These are phyloP conservation scores for Aleiodes alternator DNA, from an alignment of 2,888 invertebrate species.

Conservation along the genomic window DNA sequence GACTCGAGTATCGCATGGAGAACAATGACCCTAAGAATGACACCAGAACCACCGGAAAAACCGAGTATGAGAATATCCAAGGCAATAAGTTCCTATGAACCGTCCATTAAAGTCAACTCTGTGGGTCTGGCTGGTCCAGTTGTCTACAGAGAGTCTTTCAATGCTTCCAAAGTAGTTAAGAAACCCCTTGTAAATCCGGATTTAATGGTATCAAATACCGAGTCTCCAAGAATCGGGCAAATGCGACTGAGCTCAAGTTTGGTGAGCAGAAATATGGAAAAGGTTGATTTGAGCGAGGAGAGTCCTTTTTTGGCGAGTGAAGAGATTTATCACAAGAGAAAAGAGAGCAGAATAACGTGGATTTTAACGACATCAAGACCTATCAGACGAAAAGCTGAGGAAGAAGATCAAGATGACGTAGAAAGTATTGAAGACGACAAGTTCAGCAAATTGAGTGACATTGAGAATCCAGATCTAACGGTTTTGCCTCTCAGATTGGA, in stretches of 20 bases:
- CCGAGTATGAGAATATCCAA: slow-evolving; percentile 64
- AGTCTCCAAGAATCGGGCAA: too few species aligned
- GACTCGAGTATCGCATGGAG: slow-evolving; percentile 38
- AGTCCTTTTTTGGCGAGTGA: slow-evolving; percentile 14
- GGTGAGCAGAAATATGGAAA: neutral
- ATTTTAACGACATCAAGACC: slow-evolving; percentile 59
- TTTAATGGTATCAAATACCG: neutral
- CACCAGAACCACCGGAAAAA: slow-evolving; percentile 13
- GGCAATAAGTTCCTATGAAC: slow-evolving; percentile 63
- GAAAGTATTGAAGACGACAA: slow-evolving; percentile 51
- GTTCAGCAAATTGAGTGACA: slow-evolving; percentile 52
- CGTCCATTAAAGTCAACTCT: slow-evolving; percentile 54
- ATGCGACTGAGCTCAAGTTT: too few species aligned
- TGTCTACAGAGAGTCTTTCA: slow-evolving; percentile 34
- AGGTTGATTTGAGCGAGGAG: too few species aligned
- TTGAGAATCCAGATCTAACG: slow-evolving; percentile 57
- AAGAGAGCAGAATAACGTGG: slow-evolving; percentile 66
- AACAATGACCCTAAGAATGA: slow-evolving; percentile 27
- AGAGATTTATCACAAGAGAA: slow-evolving; percentile 54
- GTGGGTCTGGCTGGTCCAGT: slow-evolving; percentile 40
- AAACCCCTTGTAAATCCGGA: slow-evolving; percentile 5
- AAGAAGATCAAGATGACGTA: slow-evolving; percentile 57
- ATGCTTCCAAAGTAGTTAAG: slow-evolving; percentile 40
- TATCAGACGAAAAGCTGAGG: slow-evolving; percentile 43
- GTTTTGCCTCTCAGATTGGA: slow-evolving; percentile 66